Conservation (phyloP, 2,797 vertebrate genomes). For the Alfaro cultratus region DNA sequence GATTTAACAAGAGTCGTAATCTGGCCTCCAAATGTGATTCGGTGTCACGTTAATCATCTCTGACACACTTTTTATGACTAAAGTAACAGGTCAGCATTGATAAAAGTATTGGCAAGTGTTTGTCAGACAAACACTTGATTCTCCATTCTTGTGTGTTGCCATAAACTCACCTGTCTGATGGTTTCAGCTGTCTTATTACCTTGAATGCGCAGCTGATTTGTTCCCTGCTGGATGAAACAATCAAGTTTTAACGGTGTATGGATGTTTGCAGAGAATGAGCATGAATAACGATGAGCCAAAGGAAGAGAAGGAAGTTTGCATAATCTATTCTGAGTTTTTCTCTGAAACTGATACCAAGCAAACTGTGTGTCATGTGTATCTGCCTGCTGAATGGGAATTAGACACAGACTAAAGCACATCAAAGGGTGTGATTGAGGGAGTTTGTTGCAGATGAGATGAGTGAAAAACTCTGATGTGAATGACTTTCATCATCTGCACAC, state of each 20-base stretch:
- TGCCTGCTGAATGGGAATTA: slow-evolving; percentile 74
- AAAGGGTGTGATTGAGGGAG: slow-evolving; percentile 72
- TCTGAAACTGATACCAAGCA: slow-evolving; percentile 56
- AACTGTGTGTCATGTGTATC: slow-evolving; percentile 59
- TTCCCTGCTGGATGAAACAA: slow-evolving; percentile 14
- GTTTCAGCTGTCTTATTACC: slow-evolving; percentile 7
- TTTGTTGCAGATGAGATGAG: slow-evolving; percentile 75
- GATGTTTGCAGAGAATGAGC: slow-evolving; percentile 33
- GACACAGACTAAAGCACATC: slow-evolving; percentile 76
- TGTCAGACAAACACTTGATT: background rate
- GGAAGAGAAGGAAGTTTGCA: slow-evolving; percentile 40
- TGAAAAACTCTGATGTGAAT: slow-evolving; percentile 67
- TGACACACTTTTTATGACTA: slow-evolving; percentile 60
- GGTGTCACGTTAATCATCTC: slow-evolving; percentile 65
- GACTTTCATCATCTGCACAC: slow-evolving; percentile 74
- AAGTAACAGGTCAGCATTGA: slow-evolving; percentile 36
- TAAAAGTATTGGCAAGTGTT: slow-evolving; percentile 25
- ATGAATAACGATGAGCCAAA: slow-evolving; percentile 46
- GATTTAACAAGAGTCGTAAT: slow-evolving; percentile 57
- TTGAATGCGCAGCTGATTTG: background rate
- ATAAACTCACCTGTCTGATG: background rate
- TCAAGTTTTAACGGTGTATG: slow-evolving; percentile 6
- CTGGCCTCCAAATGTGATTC: slow-evolving; percentile 60
- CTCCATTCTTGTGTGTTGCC: background rate
- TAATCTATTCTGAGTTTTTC: slow-evolving; percentile 52